A percentile compares a stretch with the other conserved stretches of the same genome.
These are phyloP conservation scores for Chalcis sispes DNA, from an alignment of 2,888 invertebrate species.

Conservation along the genomic window DNA sequence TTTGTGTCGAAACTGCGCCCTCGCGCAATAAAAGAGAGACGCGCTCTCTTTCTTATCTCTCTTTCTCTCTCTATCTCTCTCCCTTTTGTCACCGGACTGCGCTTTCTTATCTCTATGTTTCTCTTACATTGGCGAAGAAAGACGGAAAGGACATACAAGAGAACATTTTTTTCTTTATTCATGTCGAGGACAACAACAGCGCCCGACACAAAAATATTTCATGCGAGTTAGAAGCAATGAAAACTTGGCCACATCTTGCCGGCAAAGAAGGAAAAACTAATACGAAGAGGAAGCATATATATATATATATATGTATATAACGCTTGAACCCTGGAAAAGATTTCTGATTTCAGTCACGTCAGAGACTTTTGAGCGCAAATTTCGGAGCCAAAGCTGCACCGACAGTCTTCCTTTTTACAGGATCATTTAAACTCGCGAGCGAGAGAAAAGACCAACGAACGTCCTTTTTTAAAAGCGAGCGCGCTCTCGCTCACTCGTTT, in stretches of 20 bases:
- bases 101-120: slow-evolving; percentile 14
- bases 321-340: slow-evolving; percentile 37
- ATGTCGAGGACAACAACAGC: background rate
- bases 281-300: background rate
- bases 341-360: slow-evolving; percentile 56
- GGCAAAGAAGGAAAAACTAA: slow-evolving; percentile 28
- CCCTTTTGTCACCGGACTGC: background rate
- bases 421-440: slow-evolving; percentile 53
- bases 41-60: slow-evolving; percentile 4
- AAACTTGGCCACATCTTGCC: background rate
- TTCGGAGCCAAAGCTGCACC: background rate
- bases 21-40: slow-evolving; percentile 47
- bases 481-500: too few relatives aligned
- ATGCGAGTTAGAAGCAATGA: slow-evolving; percentile 12
- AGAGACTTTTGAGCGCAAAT: slow-evolving; percentile 36
- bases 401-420: slow-evolving; percentile 50
- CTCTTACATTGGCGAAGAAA: background rate
- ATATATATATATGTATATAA: background rate
- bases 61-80: slow-evolving; percentile 8
- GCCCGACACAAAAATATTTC: slow-evolving; percentile 45
- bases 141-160: slow-evolving; percentile 4
- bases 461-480: slow-evolving; percentile 33
- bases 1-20: slow-evolving; percentile 13
- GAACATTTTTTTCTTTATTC: slow-evolving; percentile 53
- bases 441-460: slow-evolving; percentile 15